These are phyloP conservation scores for Caranx melampygus DNA, from an alignment of 2,113 vertebrate genomes.

Conservation along the genomic window DNA sequence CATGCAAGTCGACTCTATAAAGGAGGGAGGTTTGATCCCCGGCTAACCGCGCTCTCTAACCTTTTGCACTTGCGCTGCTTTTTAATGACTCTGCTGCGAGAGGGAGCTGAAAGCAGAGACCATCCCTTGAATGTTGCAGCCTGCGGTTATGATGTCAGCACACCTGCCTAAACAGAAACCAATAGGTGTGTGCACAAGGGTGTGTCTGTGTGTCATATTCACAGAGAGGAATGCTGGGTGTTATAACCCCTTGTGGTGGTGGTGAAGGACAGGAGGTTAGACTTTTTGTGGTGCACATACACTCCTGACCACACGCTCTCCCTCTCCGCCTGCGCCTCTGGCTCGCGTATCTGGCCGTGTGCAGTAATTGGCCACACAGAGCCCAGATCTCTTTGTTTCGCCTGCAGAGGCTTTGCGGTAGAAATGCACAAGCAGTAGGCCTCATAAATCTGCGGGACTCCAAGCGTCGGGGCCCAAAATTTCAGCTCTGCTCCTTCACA, in stretches of 20 bases:
- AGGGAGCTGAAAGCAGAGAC: neutral
- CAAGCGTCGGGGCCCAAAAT: conserved; percentile 71
- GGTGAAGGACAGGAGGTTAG: conserved; percentile 43
- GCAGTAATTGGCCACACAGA: conserved; percentile 81
- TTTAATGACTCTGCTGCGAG: conserved; percentile 15
- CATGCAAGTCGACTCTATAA: conserved; percentile 61
- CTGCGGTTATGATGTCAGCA: neutral
- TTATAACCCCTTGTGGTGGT: conserved; percentile 15
- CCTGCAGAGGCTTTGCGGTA: conserved; percentile 80
- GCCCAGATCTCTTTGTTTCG: conserved; percentile 78
- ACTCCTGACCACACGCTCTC: conserved; percentile 62
- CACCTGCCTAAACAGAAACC: conserved; percentile 45
- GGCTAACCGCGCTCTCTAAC: conserved; percentile 40
- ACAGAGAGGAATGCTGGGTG: conserved; percentile 41
- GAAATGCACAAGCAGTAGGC: conserved; percentile 75
- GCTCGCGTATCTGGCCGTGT: conserved; percentile 56
- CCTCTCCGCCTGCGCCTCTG: conserved; percentile 43
- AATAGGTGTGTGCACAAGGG: conserved; percentile 19
- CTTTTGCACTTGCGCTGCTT: conserved; percentile 51
- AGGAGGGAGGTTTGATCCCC: conserved; percentile 17
- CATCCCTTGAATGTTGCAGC: neutral
- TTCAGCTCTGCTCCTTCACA: conserved; percentile 72
- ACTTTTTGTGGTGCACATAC: conserved; percentile 47
- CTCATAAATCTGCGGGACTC: conserved; percentile 82
- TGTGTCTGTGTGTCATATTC: conserved; percentile 28